Evolutionary conservation across 2,888 invertebrate genomes (phyloP), one percentile per base, ranked within the genome.

Genomic region (Tipula confusa): DNA sequence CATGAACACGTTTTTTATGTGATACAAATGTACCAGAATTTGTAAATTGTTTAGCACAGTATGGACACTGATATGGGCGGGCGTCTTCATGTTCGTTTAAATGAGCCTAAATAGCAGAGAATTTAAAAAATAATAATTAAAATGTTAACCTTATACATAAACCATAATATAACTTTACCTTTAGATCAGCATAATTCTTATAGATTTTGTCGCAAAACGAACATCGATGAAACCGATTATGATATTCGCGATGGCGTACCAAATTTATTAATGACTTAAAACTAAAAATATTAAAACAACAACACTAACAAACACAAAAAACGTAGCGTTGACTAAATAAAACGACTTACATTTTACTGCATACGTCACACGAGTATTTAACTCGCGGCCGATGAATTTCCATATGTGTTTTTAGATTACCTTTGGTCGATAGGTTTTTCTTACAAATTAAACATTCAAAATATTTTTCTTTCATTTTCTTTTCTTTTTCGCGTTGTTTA

Each of bases 81-180:
- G 92, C 93, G 82, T 94, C 94, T n/a, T 94, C 94, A 86, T 94
- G 94, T 86, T 93, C 93, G 87, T 94, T 94, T 86, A 93, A 92
- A 87, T 94, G 94, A 87, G 94, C 94, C 92, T 93, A 89, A 84
- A 91, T 91, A 83, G 84, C 79, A 36, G 7, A n/a, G 13, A 43
- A 15, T 83, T 64, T 81, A 84, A 83, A 84, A 84, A 84, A 84
- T 83, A 82, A 83, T 13, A 85, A 84, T 29, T 31, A 31, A 38
- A 15, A 18, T 64, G 6, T 7, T 24, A 64, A 2, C 1, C n/a
- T n/a, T n/a, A n/a, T n/a, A n/a, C n/a, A n/a, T n/a, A 64, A 24
- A 24, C 24, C 0, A 64, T 6, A 3, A 5, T 64, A 13, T 85
- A n/a, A n/a, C n/a, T 85, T 86, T 89, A 93, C 93, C 91, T 94